Evolutionary conservation across 2,113 vertebrate genomes (phyloP).

Genomic region (Thomomys bottae): DNA sequence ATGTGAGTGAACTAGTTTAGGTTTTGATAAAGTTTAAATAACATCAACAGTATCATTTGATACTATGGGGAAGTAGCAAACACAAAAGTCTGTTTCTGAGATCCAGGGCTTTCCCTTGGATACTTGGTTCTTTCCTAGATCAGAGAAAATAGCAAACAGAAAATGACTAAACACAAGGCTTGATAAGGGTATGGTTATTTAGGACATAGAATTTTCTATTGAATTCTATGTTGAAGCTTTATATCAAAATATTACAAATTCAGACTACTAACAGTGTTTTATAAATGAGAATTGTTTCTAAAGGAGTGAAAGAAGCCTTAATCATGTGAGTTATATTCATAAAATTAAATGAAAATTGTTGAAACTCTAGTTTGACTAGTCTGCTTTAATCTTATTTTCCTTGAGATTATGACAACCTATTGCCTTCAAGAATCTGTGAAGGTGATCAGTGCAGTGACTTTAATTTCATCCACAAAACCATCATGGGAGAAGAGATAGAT

Average conservation of each 20-base stretch:
- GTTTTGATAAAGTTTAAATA: not conserved
- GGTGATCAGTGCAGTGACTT: not conserved
- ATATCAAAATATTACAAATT: not conserved
- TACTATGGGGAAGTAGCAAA: not conserved
- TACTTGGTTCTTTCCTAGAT: not conserved
- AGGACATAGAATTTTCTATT: not conserved
- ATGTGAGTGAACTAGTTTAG: not conserved
- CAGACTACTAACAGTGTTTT: not conserved
- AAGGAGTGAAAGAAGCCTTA: not conserved
- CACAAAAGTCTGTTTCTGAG: not conserved
- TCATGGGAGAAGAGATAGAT: no score
- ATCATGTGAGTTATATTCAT: not conserved
- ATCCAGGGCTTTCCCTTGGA: not conserved
- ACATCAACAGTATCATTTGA: not conserved
- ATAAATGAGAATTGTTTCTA: not conserved
- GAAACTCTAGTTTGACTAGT: not conserved
- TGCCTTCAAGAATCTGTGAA: not conserved
- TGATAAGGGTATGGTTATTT: accelerated
- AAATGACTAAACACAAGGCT: not conserved
- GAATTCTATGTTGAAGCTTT: not conserved
- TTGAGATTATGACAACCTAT: not conserved
- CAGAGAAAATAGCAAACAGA: not conserved
- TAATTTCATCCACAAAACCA: no score
- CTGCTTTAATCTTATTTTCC: not conserved
- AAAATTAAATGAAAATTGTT: not conserved